Percentiles rank a stretch among this genome's conserved stretches.
Evolutionary conservation across 2,797 vertebrate species (phyloP).

Genomic region (Benthosema pterotum): DNA sequence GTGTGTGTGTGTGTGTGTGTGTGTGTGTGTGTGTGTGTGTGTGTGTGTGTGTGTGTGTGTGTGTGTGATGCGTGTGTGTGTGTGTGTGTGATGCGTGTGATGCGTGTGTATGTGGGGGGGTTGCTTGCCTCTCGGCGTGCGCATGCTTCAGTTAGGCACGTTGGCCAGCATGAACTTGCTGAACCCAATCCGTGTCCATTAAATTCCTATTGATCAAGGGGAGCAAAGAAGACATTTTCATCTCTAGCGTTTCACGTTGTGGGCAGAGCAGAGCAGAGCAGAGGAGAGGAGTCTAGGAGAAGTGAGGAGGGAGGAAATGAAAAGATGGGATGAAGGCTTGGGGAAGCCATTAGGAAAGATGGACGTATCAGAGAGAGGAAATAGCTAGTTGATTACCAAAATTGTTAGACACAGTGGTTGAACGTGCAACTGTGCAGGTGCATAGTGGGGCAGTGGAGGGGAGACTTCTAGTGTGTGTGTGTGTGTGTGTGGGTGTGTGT

Average conservation of each 20-base stretch:
- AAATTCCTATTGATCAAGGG: conserved; percentile 83
- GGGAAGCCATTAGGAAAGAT: conserved; percentile 63
- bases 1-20: conserved; percentile 23
- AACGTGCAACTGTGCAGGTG: conserved; percentile 12
- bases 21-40: conserved; percentile 38
- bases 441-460: conserved; percentile 16
- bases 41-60: conserved; percentile 1
- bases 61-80: conserved; percentile 20
- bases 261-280: conserved; percentile 34
- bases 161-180: conserved; percentile 79
- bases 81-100: conserved; percentile 28
- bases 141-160: conserved; percentile 66
- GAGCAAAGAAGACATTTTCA: conserved; percentile 72
- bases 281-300: conserved; percentile 19
- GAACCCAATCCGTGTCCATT: conserved; percentile 82
- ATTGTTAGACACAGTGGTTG: conserved; percentile 39
- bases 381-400: conserved; percentile 54
- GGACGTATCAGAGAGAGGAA: conserved; percentile 46
- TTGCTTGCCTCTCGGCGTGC: conserved; percentile 47
- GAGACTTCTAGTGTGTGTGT: conserved; percentile 47
- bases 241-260: conserved; percentile 69
- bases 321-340: conserved; percentile 55
- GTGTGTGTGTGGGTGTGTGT: too few relatives aligned
- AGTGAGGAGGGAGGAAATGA: conserved; percentile 10
- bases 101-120: conserved; percentile 18